A percentile compares a stretch with the other conserved stretches of the same genome.
These are phyloP conservation scores for Mugil cephalus DNA, from an alignment of 2,113 vertebrate species.

Conservation along the genomic window DNA sequence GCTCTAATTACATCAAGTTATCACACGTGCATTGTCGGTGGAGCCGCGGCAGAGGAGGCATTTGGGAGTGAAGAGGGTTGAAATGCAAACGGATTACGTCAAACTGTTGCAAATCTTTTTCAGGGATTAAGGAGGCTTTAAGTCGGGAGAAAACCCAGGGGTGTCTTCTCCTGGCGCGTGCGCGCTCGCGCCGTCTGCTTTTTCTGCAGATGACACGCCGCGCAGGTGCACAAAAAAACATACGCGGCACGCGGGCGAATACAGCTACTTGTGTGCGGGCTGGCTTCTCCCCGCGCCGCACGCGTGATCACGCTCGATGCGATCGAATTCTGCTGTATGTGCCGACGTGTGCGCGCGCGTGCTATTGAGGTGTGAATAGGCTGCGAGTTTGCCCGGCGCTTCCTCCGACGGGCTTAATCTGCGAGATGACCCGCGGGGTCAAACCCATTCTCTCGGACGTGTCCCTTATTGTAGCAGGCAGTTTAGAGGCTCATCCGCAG, in stretches of 20 bases:
- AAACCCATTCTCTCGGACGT: constrained; percentile 80
- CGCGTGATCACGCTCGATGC: constrained; percentile 1
- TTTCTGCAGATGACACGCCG: constrained; percentile 37
- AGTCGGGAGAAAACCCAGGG: constrained; percentile 77
- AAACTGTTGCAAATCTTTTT: constrained; percentile 82
- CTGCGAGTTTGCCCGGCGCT: constrained; percentile 28
- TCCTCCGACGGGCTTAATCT: constrained; percentile 73
- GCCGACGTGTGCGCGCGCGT: constrained; percentile 27
- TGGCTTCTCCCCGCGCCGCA: background rate
- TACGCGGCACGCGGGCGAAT: background rate
- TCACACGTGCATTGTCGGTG: constrained; percentile 61
- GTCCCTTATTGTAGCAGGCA: constrained; percentile 78
- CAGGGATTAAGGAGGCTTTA: constrained; percentile 81
- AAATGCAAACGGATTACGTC: constrained; percentile 80
- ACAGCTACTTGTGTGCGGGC: background rate
- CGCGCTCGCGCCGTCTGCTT: constrained; percentile 59
- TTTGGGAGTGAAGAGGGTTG: constrained; percentile 70
- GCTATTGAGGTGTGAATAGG: constrained; percentile 71
- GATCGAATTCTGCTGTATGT: constrained; percentile 48
- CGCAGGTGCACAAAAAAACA: constrained; percentile 28
- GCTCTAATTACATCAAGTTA: constrained; percentile 68
- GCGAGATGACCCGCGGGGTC: constrained; percentile 73
- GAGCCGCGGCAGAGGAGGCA: constrained; percentile 57
- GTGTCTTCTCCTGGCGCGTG: constrained; percentile 64
- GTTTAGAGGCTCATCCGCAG: constrained; percentile 80